Percentiles rank a stretch among this genome's conserved stretches.
phyloP scores from a whole-genome alignment of 2,113 vertebrate species.

The Tapirus terrestris region DNA sequence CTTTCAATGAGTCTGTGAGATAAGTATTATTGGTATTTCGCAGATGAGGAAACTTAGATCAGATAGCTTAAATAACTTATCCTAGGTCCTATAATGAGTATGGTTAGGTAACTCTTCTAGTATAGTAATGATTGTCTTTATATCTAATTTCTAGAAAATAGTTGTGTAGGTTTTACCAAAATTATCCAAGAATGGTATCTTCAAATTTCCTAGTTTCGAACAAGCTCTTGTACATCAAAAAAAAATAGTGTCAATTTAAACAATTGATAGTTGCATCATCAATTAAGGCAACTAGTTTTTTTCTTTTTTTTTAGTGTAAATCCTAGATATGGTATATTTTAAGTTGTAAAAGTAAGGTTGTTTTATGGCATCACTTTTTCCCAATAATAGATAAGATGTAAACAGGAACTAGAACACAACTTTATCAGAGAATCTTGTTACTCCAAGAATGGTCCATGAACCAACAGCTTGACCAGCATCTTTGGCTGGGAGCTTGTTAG shows the following conservation, averaged over 20 bases:
- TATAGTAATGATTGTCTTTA: constrained; percentile 3
- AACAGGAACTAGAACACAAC: neutral
- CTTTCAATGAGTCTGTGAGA: neutral
- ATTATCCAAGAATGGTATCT: neutral
- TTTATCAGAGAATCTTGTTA: neutral
- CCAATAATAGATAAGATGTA: neutral
- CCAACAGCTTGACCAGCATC: neutral
- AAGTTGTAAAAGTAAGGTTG: neutral
- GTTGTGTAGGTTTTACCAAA: neutral
- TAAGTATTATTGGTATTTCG: neutral
- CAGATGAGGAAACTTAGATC: neutral
- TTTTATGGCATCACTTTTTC: constrained; percentile 7
- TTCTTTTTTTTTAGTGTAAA: neutral
- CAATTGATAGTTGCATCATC: neutral
- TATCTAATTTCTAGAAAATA: constrained; percentile 23
- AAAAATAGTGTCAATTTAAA: neutral
- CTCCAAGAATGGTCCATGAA: neutral
- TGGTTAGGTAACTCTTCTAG: neutral
- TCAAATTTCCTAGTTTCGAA: constrained; percentile 44
- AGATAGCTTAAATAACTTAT: neutral
- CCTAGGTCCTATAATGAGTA: neutral
- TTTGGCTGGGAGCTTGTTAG: neutral
- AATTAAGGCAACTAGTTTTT: neutral
- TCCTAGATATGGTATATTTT: neutral
- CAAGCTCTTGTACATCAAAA: neutral